Percentiles rank a stretch among this genome's conserved stretches.
These are phyloP conservation scores for Eristalinus sepulchralis DNA, from an alignment of 2,888 invertebrate genomes.

Conservation along the genomic window DNA sequence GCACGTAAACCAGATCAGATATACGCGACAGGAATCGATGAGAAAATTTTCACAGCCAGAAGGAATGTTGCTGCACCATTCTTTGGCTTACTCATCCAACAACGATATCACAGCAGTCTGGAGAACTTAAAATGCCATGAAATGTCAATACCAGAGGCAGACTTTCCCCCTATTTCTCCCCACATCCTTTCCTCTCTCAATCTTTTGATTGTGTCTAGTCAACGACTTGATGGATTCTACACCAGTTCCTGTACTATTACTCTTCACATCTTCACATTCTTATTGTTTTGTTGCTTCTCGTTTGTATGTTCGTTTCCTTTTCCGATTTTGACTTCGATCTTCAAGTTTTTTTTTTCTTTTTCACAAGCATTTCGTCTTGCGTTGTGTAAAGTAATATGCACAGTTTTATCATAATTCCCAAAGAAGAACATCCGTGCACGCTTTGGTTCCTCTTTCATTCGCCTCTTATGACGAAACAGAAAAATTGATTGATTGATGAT, in stretches of 20 bases:
- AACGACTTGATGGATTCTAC: slow-evolving; percentile 33
- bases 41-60: slow-evolving; percentile 40
- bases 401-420: slow-evolving; percentile 54
- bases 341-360: not conserved
- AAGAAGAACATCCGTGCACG: slow-evolving; percentile 25
- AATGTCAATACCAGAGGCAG: slow-evolving; percentile 52
- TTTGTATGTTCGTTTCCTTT: slow-evolving; percentile 55
- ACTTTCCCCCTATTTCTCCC: not conserved
- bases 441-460: slow-evolving; percentile 6
- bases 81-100: slow-evolving; percentile 35
- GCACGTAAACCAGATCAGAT: slow-evolving; percentile 70
- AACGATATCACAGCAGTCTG: slow-evolving; percentile 44
- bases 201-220: slow-evolving; percentile 49
- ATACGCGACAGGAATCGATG: slow-evolving; percentile 65
- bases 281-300: slow-evolving; percentile 1
- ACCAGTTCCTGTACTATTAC: slow-evolving; percentile 28
- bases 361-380: not conserved
- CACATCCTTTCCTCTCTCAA: slow-evolving; percentile 4
- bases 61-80: slow-evolving; percentile 40
- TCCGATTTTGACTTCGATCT: slow-evolving; percentile 34
- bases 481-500: slow-evolving; percentile 63
- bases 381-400: slow-evolving; percentile 14
- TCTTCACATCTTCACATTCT: not conserved
- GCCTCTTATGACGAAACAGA: slow-evolving; percentile 26
- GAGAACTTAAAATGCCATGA: slow-evolving; percentile 59